Percentiles rank a stretch among this genome's conserved stretches.
phyloP scores from a whole-genome alignment of 2,113 vertebrate species.

The Tachysurus vachellii region DNA sequence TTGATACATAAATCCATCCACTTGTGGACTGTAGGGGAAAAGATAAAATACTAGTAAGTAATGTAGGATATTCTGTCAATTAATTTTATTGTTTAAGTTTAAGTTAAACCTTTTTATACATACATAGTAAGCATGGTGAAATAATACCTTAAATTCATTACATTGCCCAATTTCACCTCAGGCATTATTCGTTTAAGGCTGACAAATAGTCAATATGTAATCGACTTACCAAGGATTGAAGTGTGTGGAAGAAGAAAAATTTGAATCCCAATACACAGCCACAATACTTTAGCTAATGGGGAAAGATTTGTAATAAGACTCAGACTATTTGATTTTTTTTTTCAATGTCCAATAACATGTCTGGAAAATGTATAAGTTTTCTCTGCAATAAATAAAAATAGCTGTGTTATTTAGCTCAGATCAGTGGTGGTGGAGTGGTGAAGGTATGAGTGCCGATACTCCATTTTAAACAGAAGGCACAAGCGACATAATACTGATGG shows the following conservation, averaged over 20 bases:
- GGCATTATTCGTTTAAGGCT: background rate
- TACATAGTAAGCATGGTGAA: background rate
- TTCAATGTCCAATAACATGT: background rate
- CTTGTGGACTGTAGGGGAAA: background rate
- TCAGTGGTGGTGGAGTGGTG: background rate
- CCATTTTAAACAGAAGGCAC: background rate
- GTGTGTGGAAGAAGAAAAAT: background rate
- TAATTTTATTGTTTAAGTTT: background rate
- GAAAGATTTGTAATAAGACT: background rate
- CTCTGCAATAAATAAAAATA: background rate
- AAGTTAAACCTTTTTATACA: background rate
- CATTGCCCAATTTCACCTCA: background rate
- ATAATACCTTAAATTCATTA: background rate
- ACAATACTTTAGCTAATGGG: background rate
- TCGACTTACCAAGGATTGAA: background rate
- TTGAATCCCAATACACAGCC: background rate
- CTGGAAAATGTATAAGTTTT: background rate
- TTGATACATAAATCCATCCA: background rate
- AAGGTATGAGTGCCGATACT: background rate
- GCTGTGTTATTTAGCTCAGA: background rate
- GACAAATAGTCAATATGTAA: background rate
- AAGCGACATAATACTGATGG: background rate
- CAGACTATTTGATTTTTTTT: background rate
- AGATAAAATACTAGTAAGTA: background rate
- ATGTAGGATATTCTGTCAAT: background rate